These are phyloP conservation scores for Takifugu ocellatus DNA, from an alignment of 2,797 vertebrate species.

Conservation along the genomic window DNA sequence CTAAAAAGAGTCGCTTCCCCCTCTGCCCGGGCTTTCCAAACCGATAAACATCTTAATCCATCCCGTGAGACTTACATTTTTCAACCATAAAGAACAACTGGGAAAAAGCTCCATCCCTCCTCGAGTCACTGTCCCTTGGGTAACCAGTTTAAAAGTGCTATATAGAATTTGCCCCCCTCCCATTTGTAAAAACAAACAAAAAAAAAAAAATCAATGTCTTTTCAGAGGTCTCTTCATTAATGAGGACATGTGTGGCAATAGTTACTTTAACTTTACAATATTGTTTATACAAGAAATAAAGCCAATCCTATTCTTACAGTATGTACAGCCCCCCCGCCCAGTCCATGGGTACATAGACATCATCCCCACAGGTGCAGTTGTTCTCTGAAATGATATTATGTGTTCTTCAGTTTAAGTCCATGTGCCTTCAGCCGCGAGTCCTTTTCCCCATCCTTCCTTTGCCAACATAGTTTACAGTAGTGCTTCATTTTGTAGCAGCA, in stretches of 20 bases:
- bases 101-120: conserved; percentile 37
- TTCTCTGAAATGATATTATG: conserved; percentile 63
- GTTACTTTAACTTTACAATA: conserved; percentile 79
- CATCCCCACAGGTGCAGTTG: conserved; percentile 56
- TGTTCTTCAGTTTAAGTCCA: conserved; percentile 73
- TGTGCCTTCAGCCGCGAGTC: conserved; percentile 62
- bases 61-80: conserved; percentile 21
- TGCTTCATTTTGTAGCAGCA: conserved; percentile 78
- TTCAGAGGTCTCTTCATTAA: conserved; percentile 60
- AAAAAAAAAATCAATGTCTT: conserved; percentile 53
- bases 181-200: conserved; percentile 41
- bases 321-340: conserved; percentile 71
- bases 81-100: conserved; percentile 28
- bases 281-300: conserved; percentile 81
- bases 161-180: conserved; percentile 46
- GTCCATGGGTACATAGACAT: conserved; percentile 58
- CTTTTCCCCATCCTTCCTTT: conserved; percentile 61
- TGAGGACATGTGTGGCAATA: conserved; percentile 72
- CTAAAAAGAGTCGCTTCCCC: conserved; percentile 51
- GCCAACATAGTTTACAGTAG: conserved; percentile 91
- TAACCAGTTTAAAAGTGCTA: conserved; percentile 74
- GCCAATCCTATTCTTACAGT: conserved; percentile 77
- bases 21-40: conserved; percentile 36
- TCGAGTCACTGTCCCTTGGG: conserved; percentile 52
- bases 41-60: not conserved